Evolutionary conservation across 2,888 invertebrate species (phyloP).

Genomic region (Heliconius erato): DNA sequence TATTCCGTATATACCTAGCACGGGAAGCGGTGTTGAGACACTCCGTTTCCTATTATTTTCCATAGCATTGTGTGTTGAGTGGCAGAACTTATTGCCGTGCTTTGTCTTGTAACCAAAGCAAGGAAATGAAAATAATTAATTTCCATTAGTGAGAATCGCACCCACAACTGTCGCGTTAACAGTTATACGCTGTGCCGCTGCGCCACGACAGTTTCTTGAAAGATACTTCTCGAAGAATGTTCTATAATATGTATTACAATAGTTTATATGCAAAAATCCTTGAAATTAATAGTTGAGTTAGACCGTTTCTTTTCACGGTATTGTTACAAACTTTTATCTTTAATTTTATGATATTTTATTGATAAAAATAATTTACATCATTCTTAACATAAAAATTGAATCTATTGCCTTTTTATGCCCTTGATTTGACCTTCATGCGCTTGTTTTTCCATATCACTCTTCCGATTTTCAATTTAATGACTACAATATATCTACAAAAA

Average conservation of each 20-base stretch:
- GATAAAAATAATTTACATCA: background rate
- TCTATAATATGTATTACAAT: constrained; percentile 1
- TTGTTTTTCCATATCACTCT: background rate
- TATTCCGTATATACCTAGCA: too few species aligned
- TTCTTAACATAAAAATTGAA: too few species aligned
- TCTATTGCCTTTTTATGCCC: too few species aligned
- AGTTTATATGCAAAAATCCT: constrained; percentile 6
- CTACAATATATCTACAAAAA: background rate
- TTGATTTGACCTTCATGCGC: too few species aligned
- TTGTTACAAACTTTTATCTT: background rate
- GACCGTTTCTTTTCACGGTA: constrained; percentile 1
- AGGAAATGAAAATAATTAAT: too few species aligned
- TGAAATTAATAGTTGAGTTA: background rate
- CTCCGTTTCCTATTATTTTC: background rate
- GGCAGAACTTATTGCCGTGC: background rate
- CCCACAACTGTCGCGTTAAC: too few species aligned
- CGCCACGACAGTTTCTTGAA: too few species aligned
- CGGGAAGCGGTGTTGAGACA: background rate
- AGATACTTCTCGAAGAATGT: background rate
- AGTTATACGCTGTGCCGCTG: too few species aligned
- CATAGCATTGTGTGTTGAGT: background rate
- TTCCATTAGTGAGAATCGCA: too few species aligned
- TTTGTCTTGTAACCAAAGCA: background rate
- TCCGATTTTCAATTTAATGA: too few species aligned
- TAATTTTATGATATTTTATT: background rate